These are phyloP conservation scores for Clanis bilineata DNA, from an alignment of 2,888 invertebrate genomes.

Conservation along the genomic window DNA sequence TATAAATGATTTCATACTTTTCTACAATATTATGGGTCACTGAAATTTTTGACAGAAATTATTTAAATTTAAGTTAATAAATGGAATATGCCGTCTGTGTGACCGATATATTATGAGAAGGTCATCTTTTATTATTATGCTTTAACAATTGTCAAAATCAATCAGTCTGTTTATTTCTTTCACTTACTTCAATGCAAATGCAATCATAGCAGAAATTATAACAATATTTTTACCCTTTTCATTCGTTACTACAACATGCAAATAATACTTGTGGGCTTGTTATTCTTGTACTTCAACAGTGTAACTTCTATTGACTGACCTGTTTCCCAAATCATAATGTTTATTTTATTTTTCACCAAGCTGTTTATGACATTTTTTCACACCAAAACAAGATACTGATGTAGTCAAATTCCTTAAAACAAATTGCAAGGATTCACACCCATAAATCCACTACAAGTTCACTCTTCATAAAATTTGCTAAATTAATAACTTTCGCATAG, in stretches of 20 bases:
- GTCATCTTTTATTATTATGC: no score
- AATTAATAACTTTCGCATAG: slow-evolving; percentile 73
- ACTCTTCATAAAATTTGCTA: slow-evolving; percentile 45
- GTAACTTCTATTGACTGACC: neutral
- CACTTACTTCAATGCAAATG: no score
- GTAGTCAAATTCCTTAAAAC: neutral
- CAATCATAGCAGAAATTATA: no score
- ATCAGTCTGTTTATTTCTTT: no score
- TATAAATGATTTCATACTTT: neutral
- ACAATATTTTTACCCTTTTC: no score
- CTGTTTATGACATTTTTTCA: slow-evolving; percentile 6
- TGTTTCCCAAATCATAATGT: neutral
- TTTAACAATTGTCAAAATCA: no score
- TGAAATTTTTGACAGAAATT: neutral
- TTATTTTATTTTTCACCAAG: neutral
- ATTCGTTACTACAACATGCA: neutral
- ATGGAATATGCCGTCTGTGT: no score
- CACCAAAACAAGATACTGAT: neutral
- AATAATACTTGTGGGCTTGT: neutral
- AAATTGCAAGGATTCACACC: slow-evolving; percentile 14
- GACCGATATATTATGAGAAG: no score
- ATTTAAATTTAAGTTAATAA: no score
- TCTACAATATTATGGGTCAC: neutral
- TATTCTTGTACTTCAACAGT: neutral
- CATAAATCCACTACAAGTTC: slow-evolving; percentile 29